A percentile compares a stretch with the other conserved stretches of the same genome.
Evolutionary conservation across 2,888 invertebrate species (phyloP).

Genomic region (Toxonevra muliebris): DNA sequence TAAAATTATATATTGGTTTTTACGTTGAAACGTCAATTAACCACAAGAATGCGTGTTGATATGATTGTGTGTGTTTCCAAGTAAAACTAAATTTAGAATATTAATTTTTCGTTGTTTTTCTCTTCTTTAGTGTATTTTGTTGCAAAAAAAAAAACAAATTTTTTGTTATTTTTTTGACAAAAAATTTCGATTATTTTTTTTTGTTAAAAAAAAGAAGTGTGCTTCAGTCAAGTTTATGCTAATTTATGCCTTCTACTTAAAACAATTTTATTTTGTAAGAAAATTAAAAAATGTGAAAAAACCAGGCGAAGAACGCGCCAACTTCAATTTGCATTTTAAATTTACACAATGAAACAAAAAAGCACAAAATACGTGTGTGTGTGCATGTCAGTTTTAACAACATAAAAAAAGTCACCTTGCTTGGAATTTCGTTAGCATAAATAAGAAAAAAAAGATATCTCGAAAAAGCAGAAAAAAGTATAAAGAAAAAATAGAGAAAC

Average conservation of each 20-base stretch:
- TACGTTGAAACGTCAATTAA: too few species aligned
- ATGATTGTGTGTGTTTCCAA: too few species aligned
- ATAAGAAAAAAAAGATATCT: constrained; percentile 5
- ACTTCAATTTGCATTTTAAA: constrained; percentile 51
- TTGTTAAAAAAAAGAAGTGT: constrained; percentile 45
- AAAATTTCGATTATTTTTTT: neutral
- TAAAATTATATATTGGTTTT: too few species aligned
- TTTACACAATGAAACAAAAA: neutral
- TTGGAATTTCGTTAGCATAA: constrained; percentile 50
- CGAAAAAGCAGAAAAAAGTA: constrained; percentile 5
- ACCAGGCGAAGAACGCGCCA: constrained; percentile 36
- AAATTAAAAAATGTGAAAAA: constrained; percentile 26
- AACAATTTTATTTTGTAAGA: constrained; percentile 10
- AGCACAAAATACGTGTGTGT: too few species aligned
- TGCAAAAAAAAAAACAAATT: too few species aligned
- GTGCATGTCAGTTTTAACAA: too few species aligned
- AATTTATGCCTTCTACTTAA: constrained; percentile 48
- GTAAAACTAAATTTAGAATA: too few species aligned
- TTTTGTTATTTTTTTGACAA: neutral
- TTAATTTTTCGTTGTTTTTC: too few species aligned
- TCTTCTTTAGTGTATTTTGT: too few species aligned
- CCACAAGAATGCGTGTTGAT: too few species aligned
- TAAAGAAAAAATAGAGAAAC: constrained; percentile 21
- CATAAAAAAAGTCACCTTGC: constrained; percentile 55
- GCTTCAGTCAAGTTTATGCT: constrained; percentile 52